Evolutionary conservation across 2,797 vertebrate species (phyloP).

Genomic region (Sternotherus odoratus): DNA sequence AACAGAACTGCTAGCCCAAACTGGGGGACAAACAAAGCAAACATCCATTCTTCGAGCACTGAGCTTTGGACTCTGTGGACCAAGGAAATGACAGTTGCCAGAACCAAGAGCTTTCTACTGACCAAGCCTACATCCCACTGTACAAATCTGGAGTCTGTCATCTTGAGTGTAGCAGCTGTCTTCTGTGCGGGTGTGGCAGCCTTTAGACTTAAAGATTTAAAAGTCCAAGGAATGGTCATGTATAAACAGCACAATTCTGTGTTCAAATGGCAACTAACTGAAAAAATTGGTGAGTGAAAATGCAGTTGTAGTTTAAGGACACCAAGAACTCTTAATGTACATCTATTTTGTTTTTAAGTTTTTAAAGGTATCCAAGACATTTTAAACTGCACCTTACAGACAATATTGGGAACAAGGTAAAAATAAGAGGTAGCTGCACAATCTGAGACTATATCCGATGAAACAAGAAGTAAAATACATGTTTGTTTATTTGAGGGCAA

Average conservation of each 20-base stretch:
- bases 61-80: not conserved
- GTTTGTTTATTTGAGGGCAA: not conserved
- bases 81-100: not conserved
- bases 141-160: not conserved
- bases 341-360: not conserved
- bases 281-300: not conserved
- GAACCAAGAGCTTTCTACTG: not conserved
- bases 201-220: not conserved
- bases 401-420: not conserved
- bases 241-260: not conserved
- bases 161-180: not conserved
- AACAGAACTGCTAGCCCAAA: not conserved
- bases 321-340: not conserved
- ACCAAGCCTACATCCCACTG: not conserved
- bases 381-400: not conserved
- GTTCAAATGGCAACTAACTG: not conserved
- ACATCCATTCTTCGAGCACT: not conserved
- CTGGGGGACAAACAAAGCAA: not conserved
- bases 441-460: not conserved
- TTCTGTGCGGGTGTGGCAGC: not conserved
- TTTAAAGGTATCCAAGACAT: not conserved
- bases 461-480: not conserved
- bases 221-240: not conserved
- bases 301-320: not conserved
- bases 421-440: not conserved